A percentile compares a stretch with the other conserved stretches of the same genome.
Evolutionary conservation across 1,140 invertebrate genomes (phyloP).

Genomic region (Tribolium madens): DNA sequence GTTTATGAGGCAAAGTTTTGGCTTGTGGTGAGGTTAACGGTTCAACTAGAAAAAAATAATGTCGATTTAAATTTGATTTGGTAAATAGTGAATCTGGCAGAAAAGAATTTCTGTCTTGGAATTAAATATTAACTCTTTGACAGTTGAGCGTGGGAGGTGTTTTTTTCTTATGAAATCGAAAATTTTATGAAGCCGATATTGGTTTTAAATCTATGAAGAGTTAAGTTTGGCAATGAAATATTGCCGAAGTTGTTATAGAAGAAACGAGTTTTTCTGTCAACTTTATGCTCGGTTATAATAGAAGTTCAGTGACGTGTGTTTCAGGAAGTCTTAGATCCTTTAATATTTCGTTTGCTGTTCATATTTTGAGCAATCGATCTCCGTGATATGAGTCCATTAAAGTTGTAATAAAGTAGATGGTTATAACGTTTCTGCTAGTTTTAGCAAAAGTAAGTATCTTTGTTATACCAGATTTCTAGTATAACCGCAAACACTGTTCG

Average conservation of each 20-base stretch:
- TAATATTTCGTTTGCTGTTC: slow-evolving; percentile 27
- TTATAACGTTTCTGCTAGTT: not conserved
- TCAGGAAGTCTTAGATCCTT: slow-evolving; percentile 13
- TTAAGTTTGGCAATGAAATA: slow-evolving; percentile 37
- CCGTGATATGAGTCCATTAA: slow-evolving; percentile 19
- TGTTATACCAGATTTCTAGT: not conserved
- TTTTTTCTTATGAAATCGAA: slow-evolving; percentile 10
- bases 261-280: slow-evolving; percentile 28
- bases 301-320: slow-evolving; percentile 33
- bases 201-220: slow-evolving; percentile 11
- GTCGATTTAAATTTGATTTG: not conserved
- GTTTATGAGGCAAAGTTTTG: slow-evolving; percentile 25
- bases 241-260: slow-evolving; percentile 17
- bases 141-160: not conserved
- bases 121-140: slow-evolving; percentile 19
- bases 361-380: slow-evolving; percentile 27
- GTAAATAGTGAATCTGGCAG: slow-evolving; percentile 6
- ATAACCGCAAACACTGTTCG: not conserved
- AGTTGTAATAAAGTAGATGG: not conserved
- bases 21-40: slow-evolving; percentile 8
- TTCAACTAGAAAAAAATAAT: not conserved
- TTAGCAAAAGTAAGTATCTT: slow-evolving; percentile 18
- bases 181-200: slow-evolving; percentile 8
- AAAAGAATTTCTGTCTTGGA: slow-evolving; percentile 3
- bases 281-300: slow-evolving; percentile 14